Base-by-base conservation (phyloP, 2,113 vertebrate genomes). In the Neofelis nebulosa region DNA sequence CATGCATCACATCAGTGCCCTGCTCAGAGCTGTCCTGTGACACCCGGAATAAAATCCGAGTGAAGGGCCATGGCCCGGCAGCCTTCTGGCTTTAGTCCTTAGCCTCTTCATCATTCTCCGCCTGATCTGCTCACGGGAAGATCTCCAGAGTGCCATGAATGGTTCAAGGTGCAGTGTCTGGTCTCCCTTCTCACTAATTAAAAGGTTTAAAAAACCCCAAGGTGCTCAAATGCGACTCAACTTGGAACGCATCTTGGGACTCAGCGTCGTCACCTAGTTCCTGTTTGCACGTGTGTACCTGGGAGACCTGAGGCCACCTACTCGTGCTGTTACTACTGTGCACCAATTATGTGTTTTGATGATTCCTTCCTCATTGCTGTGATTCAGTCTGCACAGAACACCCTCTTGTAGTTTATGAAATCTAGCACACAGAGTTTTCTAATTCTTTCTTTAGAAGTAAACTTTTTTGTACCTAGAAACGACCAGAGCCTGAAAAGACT, bases 391-490 rank as follows among this genome's bases (percentile, higher is more conserved):
- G 29, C 88, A 65, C 38, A 78, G 76, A 89, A 41, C 3, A 57
- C 31, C 79, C 69, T 93, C 87, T 82, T 91, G 25, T 78, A 61
- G 63, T 90, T 96, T 63, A 15, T 82, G 52, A 79, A 29, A 41
- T 48, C 31, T 10, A 61, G 29, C 29, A 73, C 69, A 52, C 27
- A 90, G 76, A 88, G 13, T 57, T 87, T 93, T 74, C 63, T 33
- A 82, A 7, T 73, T 87, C 82, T 79, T 66, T 78, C 84, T 61
- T 97, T 23, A 76, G 36, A 95, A 55, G 29, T 93, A 50, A 79
- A 82, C 13, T 76, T 12, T 41, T 90, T 83, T 76, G 41, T 29
- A 38, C n/a, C 41, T 63, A 68, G 68, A 86, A 63, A 27, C 33
- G 41, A 88, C 29, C 23, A 12, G 19, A 83, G 73, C 76, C 66